Percentiles rank a stretch among this genome's conserved stretches.
Evolutionary conservation across 2,888 invertebrate species (phyloP).

Genomic region (Polydrusus tereticollis): DNA sequence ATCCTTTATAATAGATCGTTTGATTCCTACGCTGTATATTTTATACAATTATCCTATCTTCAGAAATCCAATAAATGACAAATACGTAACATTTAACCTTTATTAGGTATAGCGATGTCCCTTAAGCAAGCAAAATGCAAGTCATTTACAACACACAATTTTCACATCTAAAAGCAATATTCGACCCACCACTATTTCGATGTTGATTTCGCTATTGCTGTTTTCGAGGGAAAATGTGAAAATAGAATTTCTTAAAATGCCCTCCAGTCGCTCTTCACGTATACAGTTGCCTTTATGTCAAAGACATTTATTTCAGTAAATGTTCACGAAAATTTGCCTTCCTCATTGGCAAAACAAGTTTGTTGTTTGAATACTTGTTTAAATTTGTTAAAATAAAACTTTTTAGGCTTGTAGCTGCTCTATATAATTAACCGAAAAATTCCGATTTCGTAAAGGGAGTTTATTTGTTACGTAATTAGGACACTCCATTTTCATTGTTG

Average conservation of each 20-base stretch:
- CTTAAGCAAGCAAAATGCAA: background rate
- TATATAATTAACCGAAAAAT: too few species aligned
- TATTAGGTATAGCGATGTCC: background rate
- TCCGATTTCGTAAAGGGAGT: too few species aligned
- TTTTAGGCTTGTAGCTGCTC: too few species aligned
- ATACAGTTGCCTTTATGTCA: constrained; percentile 2
- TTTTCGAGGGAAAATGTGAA: background rate
- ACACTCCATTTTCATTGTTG: too few species aligned
- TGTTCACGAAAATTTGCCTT: background rate
- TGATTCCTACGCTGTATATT: too few species aligned
- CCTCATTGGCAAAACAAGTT: background rate
- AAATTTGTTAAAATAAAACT: too few species aligned
- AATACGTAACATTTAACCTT: too few species aligned
- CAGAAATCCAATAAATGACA: too few species aligned
- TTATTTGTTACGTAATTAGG: too few species aligned
- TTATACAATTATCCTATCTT: too few species aligned
- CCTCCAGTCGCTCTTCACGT: background rate
- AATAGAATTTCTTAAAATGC: background rate
- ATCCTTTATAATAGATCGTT: too few species aligned
- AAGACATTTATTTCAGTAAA: constrained; percentile 10
- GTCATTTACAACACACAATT: background rate
- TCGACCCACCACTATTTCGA: background rate
- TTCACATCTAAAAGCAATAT: background rate
- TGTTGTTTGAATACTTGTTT: background rate
- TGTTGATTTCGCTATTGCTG: constrained; percentile 1